Evolutionary conservation across 64 coral and sea anemone genomes (phyloP), one percentile per base, ranked within the genome.

Genomic region (Dendrophyllia cribrosa): DNA sequence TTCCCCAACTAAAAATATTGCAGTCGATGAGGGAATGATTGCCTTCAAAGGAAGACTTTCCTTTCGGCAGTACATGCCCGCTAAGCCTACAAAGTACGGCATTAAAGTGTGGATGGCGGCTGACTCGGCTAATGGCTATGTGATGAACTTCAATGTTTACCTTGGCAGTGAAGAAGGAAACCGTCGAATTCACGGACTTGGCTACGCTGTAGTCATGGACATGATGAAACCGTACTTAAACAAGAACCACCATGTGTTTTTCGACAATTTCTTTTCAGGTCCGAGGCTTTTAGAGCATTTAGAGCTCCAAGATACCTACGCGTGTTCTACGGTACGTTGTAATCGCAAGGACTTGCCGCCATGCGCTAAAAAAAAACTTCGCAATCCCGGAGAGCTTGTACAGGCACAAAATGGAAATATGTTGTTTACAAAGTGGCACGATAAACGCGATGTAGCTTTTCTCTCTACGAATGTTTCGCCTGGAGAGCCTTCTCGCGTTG

Each of bases 11-110:
- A 92, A 86, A 85, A 59, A 74, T 34, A 20, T 85, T n/a, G 74
- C 80, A 13, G 59, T 85, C 3, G 71, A 92, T 45, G 80, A 92
- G 15, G 81, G 90, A 53, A 92, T n/a, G 90, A 92, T 93, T 64
- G n/a, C n/a, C n/a, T n/a, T n/a, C n/a, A n/a, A n/a, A n/a, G n/a
- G n/a, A n/a, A n/a, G n/a, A n/a, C n/a, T n/a, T n/a, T n/a, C n/a
- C n/a, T n/a, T n/a, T n/a, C n/a, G n/a, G n/a, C n/a, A n/a, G n/a
- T n/a, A n/a, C n/a, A n/a, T n/a, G n/a, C n/a, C n/a, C n/a, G n/a
- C n/a, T n/a, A n/a, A n/a, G n/a, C n/a, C n/a, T n/a, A n/a, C n/a
- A n/a, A n/a, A n/a, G n/a, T n/a, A n/a, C n/a, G n/a, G n/a, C n/a
- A n/a, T n/a, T n/a, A n/a, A n/a, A n/a, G n/a, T n/a, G n/a, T n/a